Evolutionary conservation across 2,888 invertebrate genomes (phyloP).

Genomic region (Temnothorax unifasciatus): DNA sequence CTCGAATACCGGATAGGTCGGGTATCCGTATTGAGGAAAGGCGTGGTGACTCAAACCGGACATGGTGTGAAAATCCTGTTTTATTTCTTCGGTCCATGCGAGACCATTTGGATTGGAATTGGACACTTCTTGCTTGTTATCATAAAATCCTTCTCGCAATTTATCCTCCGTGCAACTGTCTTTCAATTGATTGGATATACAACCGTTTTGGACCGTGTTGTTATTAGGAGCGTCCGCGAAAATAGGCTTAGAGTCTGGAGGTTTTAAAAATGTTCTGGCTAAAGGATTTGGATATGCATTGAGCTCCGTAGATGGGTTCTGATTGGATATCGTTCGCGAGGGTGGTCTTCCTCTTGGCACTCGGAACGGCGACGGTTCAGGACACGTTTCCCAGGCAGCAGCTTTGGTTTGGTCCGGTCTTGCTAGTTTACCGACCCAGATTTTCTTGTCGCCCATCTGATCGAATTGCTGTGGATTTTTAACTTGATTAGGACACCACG

Average conservation of each 20-base stretch:
- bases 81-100: conserved; percentile 83
- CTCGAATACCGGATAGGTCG: conserved; percentile 88
- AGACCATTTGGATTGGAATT: conserved; percentile 77
- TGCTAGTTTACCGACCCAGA: conserved; percentile 71
- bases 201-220: conserved; percentile 68
- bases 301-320: conserved; percentile 86
- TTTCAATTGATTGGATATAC: conserved; percentile 65
- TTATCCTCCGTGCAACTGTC: conserved; percentile 80
- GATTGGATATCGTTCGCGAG: conserved; percentile 87
- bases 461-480: conserved; percentile 72
- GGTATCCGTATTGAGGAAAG: conserved; percentile 87
- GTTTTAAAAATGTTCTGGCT: conserved; percentile 88
- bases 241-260: conserved; percentile 88
- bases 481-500: conserved; percentile 73
- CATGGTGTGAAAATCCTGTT: conserved; percentile 83
- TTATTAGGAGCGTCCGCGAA: conserved; percentile 71
- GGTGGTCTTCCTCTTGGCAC: conserved; percentile 90
- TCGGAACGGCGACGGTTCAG: conserved; percentile 88
- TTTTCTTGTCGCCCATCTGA: conserved; percentile 68
- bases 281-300: conserved; percentile 86
- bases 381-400: conserved; percentile 78
- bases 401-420: conserved; percentile 71
- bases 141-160: conserved; percentile 79
- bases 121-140: conserved; percentile 77
- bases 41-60: conserved; percentile 79